Base-by-base conservation (phyloP, 30 jellyfish, hydroid and myxozoan genomes). In the Aurelia coerulea region DNA sequence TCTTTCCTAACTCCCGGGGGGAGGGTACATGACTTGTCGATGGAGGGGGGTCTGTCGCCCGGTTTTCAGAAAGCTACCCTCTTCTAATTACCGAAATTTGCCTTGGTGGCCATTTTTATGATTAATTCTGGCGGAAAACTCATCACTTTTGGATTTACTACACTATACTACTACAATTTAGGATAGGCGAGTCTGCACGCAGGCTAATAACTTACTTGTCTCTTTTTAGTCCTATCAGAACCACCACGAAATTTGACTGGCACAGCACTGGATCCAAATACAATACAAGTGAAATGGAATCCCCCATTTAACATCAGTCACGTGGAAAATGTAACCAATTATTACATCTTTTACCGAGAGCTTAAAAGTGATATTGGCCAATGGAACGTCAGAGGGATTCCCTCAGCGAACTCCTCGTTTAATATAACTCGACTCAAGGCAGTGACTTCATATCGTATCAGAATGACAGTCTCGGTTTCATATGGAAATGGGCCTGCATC, bases 401-500 rank as follows among this genome's bases (percentile, higher is more conserved):
- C 74, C 1, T 0, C 62, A 6, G 50, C 72, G 15, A 19, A 31
- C 11, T 34, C 51, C 9, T 72, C 68, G 2, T 73, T 64, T 41
- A 74, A 37, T 41, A 35, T 73, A 2, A 84, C 87, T 29, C 75
- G 75, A 13, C 69, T 84, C 15, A 60, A 50, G 42, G 74, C 93
- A 46, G 64, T 18, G 11, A 84, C 88, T 10, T 37, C 50, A 37
- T 84, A 84, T 34, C 74, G 60, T 14, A 62, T 84, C 0, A 75
- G 93, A 23, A 63, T 84, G 74, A 37, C 82, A 10, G 58, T 65
- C 63, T 67, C 90, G 16, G 63, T 67, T 7, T n/a, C 83, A 19
- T n/a, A 49, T 62, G 93, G 88, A 29, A 84, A 84, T 46, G 93
- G 93, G 6, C 87, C 82, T 16, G 93, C 93, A 6, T 11, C 79